phyloP scores from a whole-genome alignment of 2,888 invertebrate genomes.

The Agapostemon virescens region DNA sequence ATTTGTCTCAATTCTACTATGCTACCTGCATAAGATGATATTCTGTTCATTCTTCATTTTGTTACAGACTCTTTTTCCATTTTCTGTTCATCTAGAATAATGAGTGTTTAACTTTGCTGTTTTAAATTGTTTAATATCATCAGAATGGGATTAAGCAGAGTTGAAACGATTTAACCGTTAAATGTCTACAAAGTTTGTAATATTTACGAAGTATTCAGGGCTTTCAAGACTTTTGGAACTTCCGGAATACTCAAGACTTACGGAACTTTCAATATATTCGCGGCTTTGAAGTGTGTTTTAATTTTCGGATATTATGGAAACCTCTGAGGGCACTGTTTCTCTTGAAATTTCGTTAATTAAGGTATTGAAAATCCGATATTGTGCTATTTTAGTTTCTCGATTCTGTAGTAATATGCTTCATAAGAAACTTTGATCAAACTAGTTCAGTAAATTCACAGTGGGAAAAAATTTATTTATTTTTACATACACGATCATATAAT shows the following conservation, averaged over 20 bases:
- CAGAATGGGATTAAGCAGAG: not conserved
- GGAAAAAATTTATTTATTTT: not conserved
- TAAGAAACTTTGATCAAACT: not conserved
- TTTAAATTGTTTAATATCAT: not conserved
- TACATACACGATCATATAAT: not conserved
- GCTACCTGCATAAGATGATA: not conserved
- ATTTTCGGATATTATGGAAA: not conserved
- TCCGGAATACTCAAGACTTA: not conserved
- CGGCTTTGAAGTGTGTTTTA: not conserved
- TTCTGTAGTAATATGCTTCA: not conserved
- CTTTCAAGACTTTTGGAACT: not conserved
- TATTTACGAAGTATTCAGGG: slow-evolving; percentile 6
- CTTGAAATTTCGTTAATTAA: not conserved
- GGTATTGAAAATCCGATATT: not conserved
- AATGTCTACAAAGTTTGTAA: not conserved
- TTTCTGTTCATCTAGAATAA: not conserved
- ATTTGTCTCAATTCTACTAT: not conserved
- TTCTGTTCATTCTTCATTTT: not conserved
- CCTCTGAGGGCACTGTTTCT: not conserved
- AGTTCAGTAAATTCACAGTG: not conserved
- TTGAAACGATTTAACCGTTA: not conserved
- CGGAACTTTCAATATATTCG: slow-evolving; percentile 2
- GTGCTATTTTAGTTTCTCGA: not conserved
- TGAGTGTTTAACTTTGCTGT: not conserved
- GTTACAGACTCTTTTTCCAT: not conserved